These are phyloP conservation scores for Pseudorhombus dupliciocellatus DNA, from an alignment of 2,113 vertebrate genomes.

Conservation along the genomic window DNA sequence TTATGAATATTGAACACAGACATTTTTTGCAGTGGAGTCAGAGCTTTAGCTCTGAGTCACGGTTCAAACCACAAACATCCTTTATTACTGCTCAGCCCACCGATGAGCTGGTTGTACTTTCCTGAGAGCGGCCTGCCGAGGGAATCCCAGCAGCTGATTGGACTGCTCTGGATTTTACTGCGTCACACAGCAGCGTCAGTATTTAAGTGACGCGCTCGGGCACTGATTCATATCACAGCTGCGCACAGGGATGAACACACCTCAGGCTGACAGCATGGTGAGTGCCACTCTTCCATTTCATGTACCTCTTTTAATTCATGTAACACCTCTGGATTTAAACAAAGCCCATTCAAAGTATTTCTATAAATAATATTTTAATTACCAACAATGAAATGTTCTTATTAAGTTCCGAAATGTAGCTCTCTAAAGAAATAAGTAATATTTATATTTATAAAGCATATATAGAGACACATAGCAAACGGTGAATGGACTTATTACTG, in stretches of 20 bases:
- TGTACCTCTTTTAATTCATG: background rate
- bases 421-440: no score
- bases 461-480: no score
- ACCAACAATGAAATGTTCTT: no score
- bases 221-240: background rate
- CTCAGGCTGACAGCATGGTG: background rate
- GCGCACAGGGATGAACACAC: background rate
- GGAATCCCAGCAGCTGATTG: slow-evolving; percentile 64
- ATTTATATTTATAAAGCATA: no score
- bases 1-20: background rate
- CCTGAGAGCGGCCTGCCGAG: slow-evolving; percentile 47
- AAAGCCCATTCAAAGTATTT: no score
- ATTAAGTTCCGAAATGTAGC: no score
- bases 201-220: background rate
- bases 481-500: no score
- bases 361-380: no score
- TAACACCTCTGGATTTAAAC: no score
- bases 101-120: slow-evolving; percentile 52
- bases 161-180: slow-evolving; percentile 15
- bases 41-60: slow-evolving; percentile 48
- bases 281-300: background rate
- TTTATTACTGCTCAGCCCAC: slow-evolving; percentile 54
- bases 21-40: background rate
- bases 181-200: background rate
- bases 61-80: slow-evolving; percentile 24